Percentiles rank a stretch among this genome's conserved stretches.
phyloP scores from a whole-genome alignment of 2,888 invertebrate genomes.

The Oligia latruncula region DNA sequence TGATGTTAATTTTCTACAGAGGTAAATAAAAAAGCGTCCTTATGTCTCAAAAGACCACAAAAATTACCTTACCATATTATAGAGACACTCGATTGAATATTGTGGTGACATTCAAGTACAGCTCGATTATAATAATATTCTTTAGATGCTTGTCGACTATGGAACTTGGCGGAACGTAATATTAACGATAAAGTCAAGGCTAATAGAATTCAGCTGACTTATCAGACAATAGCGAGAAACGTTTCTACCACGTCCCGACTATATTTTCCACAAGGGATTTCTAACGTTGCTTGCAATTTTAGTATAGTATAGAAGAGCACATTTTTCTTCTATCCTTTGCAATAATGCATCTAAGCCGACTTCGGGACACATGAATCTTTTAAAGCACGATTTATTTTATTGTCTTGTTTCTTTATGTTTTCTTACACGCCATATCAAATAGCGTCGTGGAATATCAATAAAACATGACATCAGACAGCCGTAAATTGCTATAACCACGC shows the following conservation, averaged over 20 bases:
- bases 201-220: constrained; percentile 49
- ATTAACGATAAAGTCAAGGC: constrained; percentile 60
- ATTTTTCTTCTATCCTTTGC: constrained; percentile 8
- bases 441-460: constrained; percentile 54
- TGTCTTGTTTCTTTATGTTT: constrained; percentile 1
- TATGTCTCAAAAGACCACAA: constrained; percentile 21
- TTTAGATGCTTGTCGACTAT: constrained; percentile 33
- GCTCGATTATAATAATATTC: constrained; percentile 35
- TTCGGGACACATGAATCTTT: constrained; percentile 25
- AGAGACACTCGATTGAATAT: constrained; percentile 47
- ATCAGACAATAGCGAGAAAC: constrained; percentile 35
- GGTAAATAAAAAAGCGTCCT: constrained; percentile 10
- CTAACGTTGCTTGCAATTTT: constrained; percentile 32
- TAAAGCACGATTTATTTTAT: constrained; percentile 18
- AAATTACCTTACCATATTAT: constrained; percentile 48
- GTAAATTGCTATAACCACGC: constrained; percentile 53
- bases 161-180: constrained; percentile 37
- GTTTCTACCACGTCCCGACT: constrained; percentile 33
- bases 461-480: constrained; percentile 52
- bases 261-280: constrained; percentile 37
- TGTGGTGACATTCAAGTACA: constrained; percentile 41
- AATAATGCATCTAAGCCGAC: constrained; percentile 15
- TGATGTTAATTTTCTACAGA: neutral
- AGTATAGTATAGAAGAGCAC: neutral
- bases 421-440: constrained; percentile 13